Evolutionary conservation across 92 coral and sea anemone genomes (phyloP).

Genomic region (Meandrina meandrites): DNA sequence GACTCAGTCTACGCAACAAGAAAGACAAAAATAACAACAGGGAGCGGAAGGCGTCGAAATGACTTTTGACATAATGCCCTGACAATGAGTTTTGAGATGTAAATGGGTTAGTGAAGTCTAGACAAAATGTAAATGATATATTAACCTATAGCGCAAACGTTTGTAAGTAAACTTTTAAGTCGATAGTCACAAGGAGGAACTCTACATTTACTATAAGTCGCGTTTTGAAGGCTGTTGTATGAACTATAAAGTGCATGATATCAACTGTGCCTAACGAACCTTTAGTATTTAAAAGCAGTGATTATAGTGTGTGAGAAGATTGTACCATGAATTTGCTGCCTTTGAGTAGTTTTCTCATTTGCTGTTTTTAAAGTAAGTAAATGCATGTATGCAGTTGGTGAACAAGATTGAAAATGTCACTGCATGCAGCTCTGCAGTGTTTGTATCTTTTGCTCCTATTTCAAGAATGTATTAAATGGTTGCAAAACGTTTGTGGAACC

Average conservation of each 20-base stretch:
- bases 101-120: no score
- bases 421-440: not conserved
- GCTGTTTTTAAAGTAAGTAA: not conserved
- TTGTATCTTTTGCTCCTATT: not conserved
- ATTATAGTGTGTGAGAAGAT: no score
- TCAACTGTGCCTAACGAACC: not conserved
- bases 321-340: not conserved
- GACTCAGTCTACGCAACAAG: slow-evolving; percentile 57
- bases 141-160: not conserved
- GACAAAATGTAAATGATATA: not conserved
- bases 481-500: not conserved
- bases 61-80: not conserved
- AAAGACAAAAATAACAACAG: slow-evolving; percentile 33
- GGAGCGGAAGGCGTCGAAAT: not conserved
- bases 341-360: not conserved
- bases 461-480: not conserved
- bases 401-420: not conserved
- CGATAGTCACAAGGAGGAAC: not conserved
- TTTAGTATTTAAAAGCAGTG: not conserved
- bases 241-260: not conserved
- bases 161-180: not conserved
- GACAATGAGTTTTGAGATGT: not conserved
- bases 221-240: not conserved
- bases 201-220: not conserved
- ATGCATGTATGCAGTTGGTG: not conserved